These are phyloP conservation scores for Shargacucullia verbasci DNA, from an alignment of 2,888 invertebrate genomes.

Conservation along the genomic window DNA sequence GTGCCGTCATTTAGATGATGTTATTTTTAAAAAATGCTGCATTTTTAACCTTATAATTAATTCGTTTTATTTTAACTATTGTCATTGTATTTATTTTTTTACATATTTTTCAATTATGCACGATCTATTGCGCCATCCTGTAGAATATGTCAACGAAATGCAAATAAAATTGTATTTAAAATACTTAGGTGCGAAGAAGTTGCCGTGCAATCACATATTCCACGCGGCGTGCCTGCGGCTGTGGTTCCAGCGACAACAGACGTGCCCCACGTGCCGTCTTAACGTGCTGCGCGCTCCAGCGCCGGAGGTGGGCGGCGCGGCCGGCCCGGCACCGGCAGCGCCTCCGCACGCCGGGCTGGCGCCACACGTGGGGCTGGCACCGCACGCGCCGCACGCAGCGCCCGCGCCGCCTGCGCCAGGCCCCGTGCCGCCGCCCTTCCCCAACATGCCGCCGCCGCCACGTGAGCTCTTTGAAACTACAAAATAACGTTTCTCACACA, in stretches of 20 bases:
- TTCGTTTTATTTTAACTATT: too few species aligned
- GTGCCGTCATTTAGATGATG: too few species aligned
- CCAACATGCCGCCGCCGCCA: constrained; percentile 79
- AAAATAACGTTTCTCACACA: too few species aligned
- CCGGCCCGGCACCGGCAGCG: constrained; percentile 45
- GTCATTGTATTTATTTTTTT: too few species aligned
- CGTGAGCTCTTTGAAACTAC: constrained; percentile 61
- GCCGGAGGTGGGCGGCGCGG: constrained; percentile 64
- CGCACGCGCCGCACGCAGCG: constrained; percentile 61
- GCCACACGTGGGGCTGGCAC: too few species aligned
- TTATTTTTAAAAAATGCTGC: too few species aligned
- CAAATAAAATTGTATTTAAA: background rate
- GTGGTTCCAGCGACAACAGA: constrained; percentile 99
- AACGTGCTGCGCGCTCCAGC: constrained; percentile 92
- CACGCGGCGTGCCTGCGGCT: constrained; percentile 99
- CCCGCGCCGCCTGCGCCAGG: constrained; percentile 61
- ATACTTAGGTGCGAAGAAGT: constrained; percentile 94
- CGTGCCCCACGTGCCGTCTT: constrained; percentile 99
- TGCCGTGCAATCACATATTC: constrained; percentile 99
- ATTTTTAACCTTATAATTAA: too few species aligned
- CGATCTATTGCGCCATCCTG: too few species aligned
- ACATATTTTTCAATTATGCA: too few species aligned
- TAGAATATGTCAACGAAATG: too few species aligned
- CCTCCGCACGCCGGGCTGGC: constrained; percentile 47
- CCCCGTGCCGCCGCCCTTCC: constrained; percentile 74